A percentile compares a stretch with the other conserved stretches of the same genome.
phyloP scores from a whole-genome alignment of 1,140 invertebrate species.

The Eubasilissa regina region DNA sequence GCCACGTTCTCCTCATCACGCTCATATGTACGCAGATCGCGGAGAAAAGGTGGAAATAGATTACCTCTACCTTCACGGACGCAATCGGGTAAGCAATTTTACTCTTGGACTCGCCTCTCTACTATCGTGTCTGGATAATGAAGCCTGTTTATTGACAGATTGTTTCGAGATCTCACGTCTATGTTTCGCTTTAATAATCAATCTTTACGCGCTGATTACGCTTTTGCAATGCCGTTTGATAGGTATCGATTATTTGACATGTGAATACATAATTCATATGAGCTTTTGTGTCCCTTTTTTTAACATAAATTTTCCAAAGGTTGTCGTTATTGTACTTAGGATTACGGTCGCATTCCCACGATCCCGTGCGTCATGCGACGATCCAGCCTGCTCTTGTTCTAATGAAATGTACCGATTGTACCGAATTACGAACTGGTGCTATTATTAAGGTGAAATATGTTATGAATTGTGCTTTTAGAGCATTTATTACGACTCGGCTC shows the following conservation, averaged over 20 bases:
- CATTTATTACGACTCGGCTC: slow-evolving; percentile 14
- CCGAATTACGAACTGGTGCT: too few relatives aligned
- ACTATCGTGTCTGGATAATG: slow-evolving; percentile 40
- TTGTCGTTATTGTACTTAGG: slow-evolving; percentile 50
- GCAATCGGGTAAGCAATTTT: slow-evolving; percentile 53
- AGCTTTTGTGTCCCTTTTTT: slow-evolving; percentile 48
- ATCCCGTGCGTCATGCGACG: slow-evolving; percentile 44
- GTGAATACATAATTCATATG: slow-evolving; percentile 46
- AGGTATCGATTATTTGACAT: slow-evolving; percentile 42
- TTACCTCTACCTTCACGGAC: slow-evolving; percentile 62
- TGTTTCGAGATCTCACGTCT: slow-evolving; percentile 31
- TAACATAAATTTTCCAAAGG: slow-evolving; percentile 39
- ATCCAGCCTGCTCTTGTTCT: slow-evolving; percentile 19
- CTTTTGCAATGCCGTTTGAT: slow-evolving; percentile 32
- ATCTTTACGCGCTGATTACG: slow-evolving; percentile 35
- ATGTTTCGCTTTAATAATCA: slow-evolving; percentile 12
- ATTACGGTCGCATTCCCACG: slow-evolving; percentile 45
- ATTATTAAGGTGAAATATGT: background rate
- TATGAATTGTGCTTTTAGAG: background rate
- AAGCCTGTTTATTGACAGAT: slow-evolving; percentile 54
- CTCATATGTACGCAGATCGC: slow-evolving; percentile 87
- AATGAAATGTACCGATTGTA: background rate
- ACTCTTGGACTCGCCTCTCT: slow-evolving; percentile 50
- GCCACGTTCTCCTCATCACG: slow-evolving; percentile 90
- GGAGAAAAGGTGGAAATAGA: slow-evolving; percentile 88